These are phyloP conservation scores for Bolinopsis microptera DNA, from an alignment of 37 sponge, comb jelly and placozoan genomes.

Conservation along the genomic window DNA sequence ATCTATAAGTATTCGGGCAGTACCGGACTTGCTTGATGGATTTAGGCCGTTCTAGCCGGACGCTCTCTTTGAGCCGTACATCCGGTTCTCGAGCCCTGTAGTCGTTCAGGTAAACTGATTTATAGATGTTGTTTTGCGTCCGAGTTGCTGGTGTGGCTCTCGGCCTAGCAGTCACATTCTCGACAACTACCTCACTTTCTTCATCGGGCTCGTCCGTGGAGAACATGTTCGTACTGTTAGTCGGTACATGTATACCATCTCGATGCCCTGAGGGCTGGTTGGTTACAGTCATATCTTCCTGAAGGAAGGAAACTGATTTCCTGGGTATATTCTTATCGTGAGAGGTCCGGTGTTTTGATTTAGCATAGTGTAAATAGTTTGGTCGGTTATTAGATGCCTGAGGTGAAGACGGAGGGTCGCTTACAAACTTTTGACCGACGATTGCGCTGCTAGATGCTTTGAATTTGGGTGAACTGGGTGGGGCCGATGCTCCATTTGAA, in stretches of 20 bases:
- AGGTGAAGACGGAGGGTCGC: not conserved
- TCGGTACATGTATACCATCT: not conserved
- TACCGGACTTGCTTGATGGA: not conserved
- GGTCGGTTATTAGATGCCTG: not conserved
- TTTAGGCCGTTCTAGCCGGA: slow-evolving; percentile 7
- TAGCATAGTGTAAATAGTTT: not conserved
- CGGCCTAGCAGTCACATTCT: not conserved
- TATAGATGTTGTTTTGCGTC: not conserved
- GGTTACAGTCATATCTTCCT: slow-evolving; percentile 35
- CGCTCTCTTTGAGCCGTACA: not conserved
- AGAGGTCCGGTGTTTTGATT: not conserved
- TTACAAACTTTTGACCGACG: not conserved
- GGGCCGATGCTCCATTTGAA: slow-evolving; percentile 16
- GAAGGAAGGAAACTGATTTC: not conserved
- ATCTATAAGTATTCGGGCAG: not conserved
- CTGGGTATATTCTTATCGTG: not conserved
- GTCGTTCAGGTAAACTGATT: not conserved
- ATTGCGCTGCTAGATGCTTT: not conserved
- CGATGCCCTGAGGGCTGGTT: not conserved
- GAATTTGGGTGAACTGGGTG: slow-evolving; percentile 19
- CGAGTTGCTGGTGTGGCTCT: not conserved
- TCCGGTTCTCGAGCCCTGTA: not conserved
- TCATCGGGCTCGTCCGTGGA: slow-evolving; percentile 30
- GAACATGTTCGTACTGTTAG: not conserved
- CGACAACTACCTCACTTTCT: slow-evolving; percentile 19